Percentiles rank a stretch among this genome's conserved stretches.
phyloP scores from a whole-genome alignment of 2,113 vertebrate genomes.

The Silurus meridionalis region DNA sequence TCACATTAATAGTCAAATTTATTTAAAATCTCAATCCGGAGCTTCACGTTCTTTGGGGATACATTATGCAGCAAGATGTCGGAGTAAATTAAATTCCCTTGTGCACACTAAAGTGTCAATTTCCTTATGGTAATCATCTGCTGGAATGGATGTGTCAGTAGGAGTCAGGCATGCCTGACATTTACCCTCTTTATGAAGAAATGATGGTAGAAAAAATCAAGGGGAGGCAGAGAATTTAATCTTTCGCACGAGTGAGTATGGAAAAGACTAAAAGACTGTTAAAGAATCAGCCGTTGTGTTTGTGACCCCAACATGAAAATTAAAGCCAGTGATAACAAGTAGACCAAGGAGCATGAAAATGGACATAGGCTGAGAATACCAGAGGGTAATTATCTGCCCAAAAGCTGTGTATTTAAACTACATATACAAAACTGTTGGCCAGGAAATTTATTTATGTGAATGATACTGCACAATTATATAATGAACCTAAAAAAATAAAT shows the following conservation, averaged over 20 bases:
- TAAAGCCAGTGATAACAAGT: conserved; percentile 84
- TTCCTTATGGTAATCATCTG: conserved; percentile 99
- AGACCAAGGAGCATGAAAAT: conserved; percentile 80
- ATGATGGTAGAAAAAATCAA: conserved; percentile 91
- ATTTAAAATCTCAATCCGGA: conserved; percentile 86
- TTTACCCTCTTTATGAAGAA: conserved; percentile 97
- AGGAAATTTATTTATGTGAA: conserved; percentile 41
- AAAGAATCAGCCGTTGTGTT: conserved; percentile 86
- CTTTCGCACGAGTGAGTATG: conserved; percentile 83
- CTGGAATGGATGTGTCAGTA: conserved; percentile 99
- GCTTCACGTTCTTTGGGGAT: conserved; percentile 96
- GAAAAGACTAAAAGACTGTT: conserved; percentile 85
- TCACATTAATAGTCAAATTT: conserved; percentile 98
- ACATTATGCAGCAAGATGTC: conserved; percentile 97
- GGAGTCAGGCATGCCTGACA: conserved; percentile 97
- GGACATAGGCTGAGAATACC: conserved; percentile 54
- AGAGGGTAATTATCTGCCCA: not conserved
- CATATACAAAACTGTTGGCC: not conserved
- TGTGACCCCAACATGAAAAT: conserved; percentile 89
- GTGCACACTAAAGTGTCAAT: conserved; percentile 99
- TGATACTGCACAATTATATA: not conserved
- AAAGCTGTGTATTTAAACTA: not conserved
- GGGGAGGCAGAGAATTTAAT: conserved; percentile 98
- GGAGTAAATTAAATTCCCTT: conserved; percentile 99
- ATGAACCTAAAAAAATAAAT: not conserved